phyloP scores from a whole-genome alignment of 1,140 invertebrate species.

The Drosophila bifasciata region DNA sequence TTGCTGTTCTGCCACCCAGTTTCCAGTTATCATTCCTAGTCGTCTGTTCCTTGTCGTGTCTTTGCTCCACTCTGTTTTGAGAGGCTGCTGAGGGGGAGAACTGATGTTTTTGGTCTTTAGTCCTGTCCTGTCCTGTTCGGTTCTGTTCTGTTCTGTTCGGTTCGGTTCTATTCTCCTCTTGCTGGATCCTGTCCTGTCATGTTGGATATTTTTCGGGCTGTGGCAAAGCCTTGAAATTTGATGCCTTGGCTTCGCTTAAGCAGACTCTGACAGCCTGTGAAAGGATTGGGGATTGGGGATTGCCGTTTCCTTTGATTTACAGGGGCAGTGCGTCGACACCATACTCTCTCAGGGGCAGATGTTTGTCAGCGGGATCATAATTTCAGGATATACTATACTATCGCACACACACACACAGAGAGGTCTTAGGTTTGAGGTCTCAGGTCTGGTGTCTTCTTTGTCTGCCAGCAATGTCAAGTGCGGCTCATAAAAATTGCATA shows the following conservation, averaged over 20 bases:
- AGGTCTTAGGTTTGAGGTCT: background rate
- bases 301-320: slow-evolving; percentile 42
- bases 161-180: no score
- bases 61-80: no score
- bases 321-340: slow-evolving; percentile 11
- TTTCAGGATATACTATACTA: slow-evolving; percentile 6
- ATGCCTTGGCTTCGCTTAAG: slow-evolving; percentile 54
- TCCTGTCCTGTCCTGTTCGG: no score
- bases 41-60: background rate
- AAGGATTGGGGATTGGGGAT: slow-evolving; percentile 57
- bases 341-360: background rate
- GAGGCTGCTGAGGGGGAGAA: no score
- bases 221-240: slow-evolving; percentile 35
- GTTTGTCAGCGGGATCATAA: slow-evolving; percentile 13
- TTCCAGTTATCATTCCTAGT: slow-evolving; percentile 23
- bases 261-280: slow-evolving; percentile 54
- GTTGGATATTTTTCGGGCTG: slow-evolving; percentile 23
- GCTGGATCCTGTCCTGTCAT: slow-evolving; percentile 15
- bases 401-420: no score
- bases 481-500: slow-evolving; percentile 55
- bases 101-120: slow-evolving; percentile 28
- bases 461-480: slow-evolving; percentile 42
- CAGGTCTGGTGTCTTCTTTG: slow-evolving; percentile 1
- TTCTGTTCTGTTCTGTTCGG: no score
- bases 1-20: slow-evolving; percentile 17